Base-by-base conservation (phyloP, 1,140 invertebrate species). In the honey bee (Apis mellifera) region DNA sequence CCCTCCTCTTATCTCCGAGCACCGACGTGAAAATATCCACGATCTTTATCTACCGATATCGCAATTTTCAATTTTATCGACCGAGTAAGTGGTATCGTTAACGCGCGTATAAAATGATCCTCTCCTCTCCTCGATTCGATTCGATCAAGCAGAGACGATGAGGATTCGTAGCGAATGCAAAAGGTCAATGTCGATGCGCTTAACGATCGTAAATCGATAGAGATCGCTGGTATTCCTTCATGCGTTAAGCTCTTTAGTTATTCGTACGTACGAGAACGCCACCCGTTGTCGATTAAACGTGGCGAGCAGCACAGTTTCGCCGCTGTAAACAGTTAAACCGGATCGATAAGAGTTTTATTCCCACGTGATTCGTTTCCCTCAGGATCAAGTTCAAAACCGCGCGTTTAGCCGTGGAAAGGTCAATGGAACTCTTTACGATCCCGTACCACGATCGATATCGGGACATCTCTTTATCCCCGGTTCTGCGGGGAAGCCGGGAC, bases 341-440 rank as follows among this genome's bases (percentile, higher is more conserved):
- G 70, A 72, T 60, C 55, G 42, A 78, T 59, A 71, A 59, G 74
- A 42, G 54, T 82, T n/a, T n/a, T 59, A 75, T 70, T 83, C 72
- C 59, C 52, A 50, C 32, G 21, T 42, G 1, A 32, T 19, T 69
- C 26, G 71, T 54, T 52, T n/a, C 54, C 8, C 60, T 9, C 17
- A 65, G 75, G 66, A 66, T 84, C 77, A 71, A 84, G 74, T 77
- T 60, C 32, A n/a, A 73, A 32, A 32, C 32, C 64, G 26, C 48
- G 26, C 55, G 42, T n/a, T n/a, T n/a, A n/a, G n/a, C n/a, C n/a
- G n/a, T n/a, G n/a, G 42, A 78, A 87, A 78, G 86, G 86, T 88
- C 86, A 82, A 87, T 82, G 78, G 73, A 74, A 87, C 83, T 84
- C 73, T 87, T 87, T 82, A 82, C 65, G 78, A 78, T 65, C 86